A percentile compares a stretch with the other conserved stretches of the same genome.
Evolutionary conservation across 1,140 invertebrate genomes (phyloP).

Genomic region (Oscheius sp.): DNA sequence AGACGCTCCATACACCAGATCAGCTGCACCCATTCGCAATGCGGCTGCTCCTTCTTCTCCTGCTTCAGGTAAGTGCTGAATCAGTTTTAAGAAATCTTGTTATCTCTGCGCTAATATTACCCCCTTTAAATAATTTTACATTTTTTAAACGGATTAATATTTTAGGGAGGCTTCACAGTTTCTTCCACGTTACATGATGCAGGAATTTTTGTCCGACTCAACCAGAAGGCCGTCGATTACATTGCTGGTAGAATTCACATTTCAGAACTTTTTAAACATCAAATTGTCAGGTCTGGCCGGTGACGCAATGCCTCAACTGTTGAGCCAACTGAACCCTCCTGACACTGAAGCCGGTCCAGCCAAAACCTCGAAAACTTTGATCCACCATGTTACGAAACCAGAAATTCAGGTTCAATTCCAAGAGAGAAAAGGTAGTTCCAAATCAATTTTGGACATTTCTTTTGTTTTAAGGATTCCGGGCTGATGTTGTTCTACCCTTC

Average conservation of each 20-base stretch:
- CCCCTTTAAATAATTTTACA: too few species aligned
- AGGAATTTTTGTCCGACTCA: conserved; percentile 21
- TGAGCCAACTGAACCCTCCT: conserved; percentile 17
- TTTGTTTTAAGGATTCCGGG: conserved; percentile 14
- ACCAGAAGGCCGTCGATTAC: conserved; percentile 26
- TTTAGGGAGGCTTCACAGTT: background rate
- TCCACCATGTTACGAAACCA: conserved; percentile 11
- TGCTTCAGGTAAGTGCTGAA: background rate
- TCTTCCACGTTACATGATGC: background rate
- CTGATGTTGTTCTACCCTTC: background rate
- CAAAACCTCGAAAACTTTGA: conserved; percentile 8
- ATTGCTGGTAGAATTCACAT: conserved; percentile 3
- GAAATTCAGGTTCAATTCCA: conserved; percentile 6
- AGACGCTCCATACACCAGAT: background rate
- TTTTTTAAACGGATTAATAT: background rate
- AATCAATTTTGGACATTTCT: conserved; percentile 8
- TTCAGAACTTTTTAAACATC: background rate
- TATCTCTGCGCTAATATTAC: too few species aligned
- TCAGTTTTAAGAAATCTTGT: too few species aligned
- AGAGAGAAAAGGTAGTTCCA: conserved; percentile 8
- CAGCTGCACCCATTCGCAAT: background rate
- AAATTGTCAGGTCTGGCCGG: conserved; percentile 10
- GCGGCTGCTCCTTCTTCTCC: background rate
- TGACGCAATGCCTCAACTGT: conserved; percentile 14
- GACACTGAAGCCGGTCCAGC: background rate